phyloP scores from a whole-genome alignment of 2,888 invertebrate species.

The Tiphia femorata region DNA sequence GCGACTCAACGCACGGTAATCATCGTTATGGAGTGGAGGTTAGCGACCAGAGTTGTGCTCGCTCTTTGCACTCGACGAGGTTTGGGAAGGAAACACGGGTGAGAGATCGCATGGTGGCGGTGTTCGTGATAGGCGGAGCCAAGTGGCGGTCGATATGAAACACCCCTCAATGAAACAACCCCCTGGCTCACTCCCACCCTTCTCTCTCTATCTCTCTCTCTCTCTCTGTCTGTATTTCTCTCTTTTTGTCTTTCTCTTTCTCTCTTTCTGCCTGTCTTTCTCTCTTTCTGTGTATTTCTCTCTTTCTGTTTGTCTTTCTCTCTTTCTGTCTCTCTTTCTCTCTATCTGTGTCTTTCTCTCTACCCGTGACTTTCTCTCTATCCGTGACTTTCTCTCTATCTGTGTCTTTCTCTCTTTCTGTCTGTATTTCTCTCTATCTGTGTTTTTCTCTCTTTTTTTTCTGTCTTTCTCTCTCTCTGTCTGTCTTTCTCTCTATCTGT shows the following conservation, averaged over 20 bases:
- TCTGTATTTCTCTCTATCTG: background rate
- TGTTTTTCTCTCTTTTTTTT: no score
- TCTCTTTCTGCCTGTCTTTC: no score
- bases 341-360: background rate
- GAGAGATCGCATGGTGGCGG: slow-evolving; percentile 33
- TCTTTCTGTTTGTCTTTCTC: background rate
- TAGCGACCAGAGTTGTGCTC: slow-evolving; percentile 20
- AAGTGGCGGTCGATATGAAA: slow-evolving; percentile 57
- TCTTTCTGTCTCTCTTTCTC: background rate
- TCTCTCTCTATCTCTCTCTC: background rate
- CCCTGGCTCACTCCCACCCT: background rate
- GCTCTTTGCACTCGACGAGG: slow-evolving; percentile 22
- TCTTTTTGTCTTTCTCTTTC: background rate
- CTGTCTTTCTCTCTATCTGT: no score
- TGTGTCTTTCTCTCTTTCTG: background rate
- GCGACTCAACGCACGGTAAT: no score
- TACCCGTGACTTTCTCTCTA: background rate
- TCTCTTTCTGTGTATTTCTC: background rate
- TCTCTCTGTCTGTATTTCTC: background rate
- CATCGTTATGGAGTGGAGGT: slow-evolving; percentile 36
- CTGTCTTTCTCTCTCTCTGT: no score
- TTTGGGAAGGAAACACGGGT: slow-evolving; percentile 23
- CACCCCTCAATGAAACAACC: slow-evolving; percentile 54
- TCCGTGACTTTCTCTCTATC: background rate
- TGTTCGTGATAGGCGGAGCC: slow-evolving; percentile 51